Evolutionary conservation across 2,113 vertebrate genomes (phyloP).

Genomic region (Marmota monax): DNA sequence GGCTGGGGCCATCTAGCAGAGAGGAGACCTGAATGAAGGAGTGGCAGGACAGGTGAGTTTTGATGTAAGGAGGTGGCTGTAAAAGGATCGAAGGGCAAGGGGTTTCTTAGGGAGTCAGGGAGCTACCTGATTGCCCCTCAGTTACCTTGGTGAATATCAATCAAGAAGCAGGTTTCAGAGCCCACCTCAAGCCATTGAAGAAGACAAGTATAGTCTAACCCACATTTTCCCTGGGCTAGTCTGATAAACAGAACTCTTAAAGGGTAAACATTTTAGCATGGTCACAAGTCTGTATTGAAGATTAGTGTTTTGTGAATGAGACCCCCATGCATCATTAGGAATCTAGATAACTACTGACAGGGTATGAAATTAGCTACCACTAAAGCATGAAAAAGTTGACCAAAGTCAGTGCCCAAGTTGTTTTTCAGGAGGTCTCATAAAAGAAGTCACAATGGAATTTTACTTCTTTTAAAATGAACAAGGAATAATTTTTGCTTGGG

Average conservation of each 20-base stretch:
- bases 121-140: not conserved
- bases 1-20: not conserved
- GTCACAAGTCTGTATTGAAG: not conserved
- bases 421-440: not conserved
- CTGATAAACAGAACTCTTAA: constrained; percentile 15
- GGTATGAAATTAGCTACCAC: not conserved
- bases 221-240: not conserved
- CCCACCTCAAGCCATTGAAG: not conserved
- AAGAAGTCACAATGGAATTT: constrained; percentile 10
- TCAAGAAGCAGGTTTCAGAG: not conserved
- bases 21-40: not conserved
- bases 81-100: not conserved
- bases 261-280: not conserved
- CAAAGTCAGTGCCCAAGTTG: not conserved
- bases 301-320: not conserved
- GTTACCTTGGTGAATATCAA: not conserved
- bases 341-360: not conserved
- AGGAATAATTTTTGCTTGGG: constrained; percentile 59
- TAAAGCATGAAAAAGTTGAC: not conserved
- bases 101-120: not conserved
- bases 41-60: not conserved
- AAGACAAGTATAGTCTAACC: not conserved
- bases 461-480: constrained; percentile 54
- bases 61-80: not conserved
- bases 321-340: not conserved